Base-by-base conservation (phyloP, 2,797 vertebrate genomes). In the Vireo griseus region DNA sequence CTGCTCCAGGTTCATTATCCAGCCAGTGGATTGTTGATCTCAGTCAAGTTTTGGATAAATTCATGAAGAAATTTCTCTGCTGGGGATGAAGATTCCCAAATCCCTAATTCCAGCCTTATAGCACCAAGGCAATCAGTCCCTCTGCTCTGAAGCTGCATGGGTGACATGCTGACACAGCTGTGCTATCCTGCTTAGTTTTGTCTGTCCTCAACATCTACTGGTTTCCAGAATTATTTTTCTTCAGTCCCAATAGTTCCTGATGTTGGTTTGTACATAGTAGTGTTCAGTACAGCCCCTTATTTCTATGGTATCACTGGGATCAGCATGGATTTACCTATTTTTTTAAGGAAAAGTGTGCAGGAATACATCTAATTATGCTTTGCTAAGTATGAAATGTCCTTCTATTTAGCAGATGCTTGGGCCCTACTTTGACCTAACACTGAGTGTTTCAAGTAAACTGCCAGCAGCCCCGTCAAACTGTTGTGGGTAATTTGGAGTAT, bases 401-500 rank as follows among this genome's bases (percentile, higher is more conserved):
- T 98, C 97, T 97, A 95, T 97, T 98, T 98, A 98, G 97, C 97
- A 98, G 97, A 97, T 97, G 96, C 97, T 97, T 97, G 96, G 98
- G 94, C 98, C 97, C 97, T 97, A 91, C 94, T 97, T 97, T 98
- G 97, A 98, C 98, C 98, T 97, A 98, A 97, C 97, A 97, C 97
- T 96, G 97, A 98, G 97, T 88, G 75, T 97, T 98, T 98, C 97
- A 97, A 97, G 97, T 98, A 98, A 98, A 98, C 98, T 98, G 97
- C 98, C 98, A 98, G 97, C 95, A 98, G 98, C 97, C 98, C 98
- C 97, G 92, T 98, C 98, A 98, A 98, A 99, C 98, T 97, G 98
- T 99, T 97, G 98, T 97, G 97, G 97, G 98, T 98, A 98, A 98
- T 99, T 99, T 98, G 98, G 98, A 98, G 98, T 98, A 98, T 98